Base-by-base conservation (phyloP, 2,888 invertebrate species). In the Gari tellinella region DNA sequence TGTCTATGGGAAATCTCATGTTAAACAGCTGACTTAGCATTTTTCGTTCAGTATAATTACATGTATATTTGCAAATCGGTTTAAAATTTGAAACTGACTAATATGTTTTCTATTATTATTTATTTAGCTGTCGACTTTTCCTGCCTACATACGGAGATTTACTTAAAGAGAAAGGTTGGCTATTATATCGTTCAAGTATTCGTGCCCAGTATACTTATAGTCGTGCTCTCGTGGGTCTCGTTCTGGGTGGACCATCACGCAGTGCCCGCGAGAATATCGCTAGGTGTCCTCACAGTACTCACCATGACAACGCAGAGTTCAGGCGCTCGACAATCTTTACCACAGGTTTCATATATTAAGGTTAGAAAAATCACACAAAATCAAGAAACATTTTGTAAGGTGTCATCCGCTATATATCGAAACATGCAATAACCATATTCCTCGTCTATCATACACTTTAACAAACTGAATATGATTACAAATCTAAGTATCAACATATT, bases 141-240 rank as follows among this genome's bases (percentile, higher is more conserved):
- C 2, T 76, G 76, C 25, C 49, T 76, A 15, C 19, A 21, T 7
- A 15, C 67, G 25, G 48, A 68, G 15, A 56, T 76, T 23, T 51
- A 67, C 38, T 15, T 76, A 14, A 19, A 23, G 3, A 26, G 96
- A 3, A 96, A 96, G 91, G 95, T 96, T 94, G 96, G 96, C n/a
- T 96, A 96, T 91, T 93, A 93, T 87, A 87, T 93, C 46, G 93
- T 93, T 52, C 93, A 93, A 88, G 93, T 94, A 64, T 94, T 94
- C 86, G 92, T 93, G 12, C 94, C 94, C 2, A 93, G 93, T 72
- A 91, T 92, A 56, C 90, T 93, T 45, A 91, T 93, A 19, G 93
- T 93, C 23, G 92, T 93, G 17, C 90, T 93, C 55, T 92, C 92
- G 2, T 93, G 96, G 96, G 96, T 97, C 0, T 96, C 96, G 0